These are phyloP conservation scores for Nematolebias whitei DNA, from an alignment of 2,113 vertebrate species.

Conservation along the genomic window DNA sequence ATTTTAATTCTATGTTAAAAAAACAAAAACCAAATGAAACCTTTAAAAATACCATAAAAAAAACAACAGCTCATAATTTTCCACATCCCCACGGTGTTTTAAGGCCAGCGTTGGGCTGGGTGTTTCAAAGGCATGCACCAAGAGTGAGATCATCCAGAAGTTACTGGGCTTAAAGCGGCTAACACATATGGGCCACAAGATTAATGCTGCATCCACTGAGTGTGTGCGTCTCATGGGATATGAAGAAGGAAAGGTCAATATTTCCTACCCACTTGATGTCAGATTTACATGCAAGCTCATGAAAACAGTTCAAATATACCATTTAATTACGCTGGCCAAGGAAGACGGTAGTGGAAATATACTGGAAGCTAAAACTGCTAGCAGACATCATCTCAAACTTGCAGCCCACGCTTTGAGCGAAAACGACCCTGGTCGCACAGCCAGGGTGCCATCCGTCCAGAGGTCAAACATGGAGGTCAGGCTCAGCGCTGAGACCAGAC, in stretches of 20 bases:
- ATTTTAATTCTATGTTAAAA: conserved; percentile 16
- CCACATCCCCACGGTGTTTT: conserved; percentile 38
- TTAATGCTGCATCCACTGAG: conserved; percentile 49
- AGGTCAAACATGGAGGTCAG: conserved; percentile 45
- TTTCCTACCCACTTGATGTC: conserved; percentile 52
- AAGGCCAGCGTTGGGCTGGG: conserved; percentile 11
- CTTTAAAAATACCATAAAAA: conserved; percentile 6
- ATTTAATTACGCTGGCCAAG: conserved; percentile 3
- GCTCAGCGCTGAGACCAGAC: conserved; percentile 38
- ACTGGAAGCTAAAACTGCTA: background rate
- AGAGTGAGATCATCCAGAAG: conserved; percentile 56
- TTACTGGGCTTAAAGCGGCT: conserved; percentile 19
- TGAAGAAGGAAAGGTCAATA: conserved; percentile 46
- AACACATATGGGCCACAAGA: conserved; percentile 57
- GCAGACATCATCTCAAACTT: no score
- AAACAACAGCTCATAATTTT: conserved; percentile 30
- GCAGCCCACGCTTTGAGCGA: no score
- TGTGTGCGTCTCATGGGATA: conserved; percentile 52
- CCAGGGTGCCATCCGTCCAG: conserved; percentile 7
- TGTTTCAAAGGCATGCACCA: conserved; percentile 37
- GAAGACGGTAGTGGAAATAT: background rate
- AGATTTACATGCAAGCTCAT: conserved; percentile 37
- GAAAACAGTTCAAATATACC: conserved; percentile 21
- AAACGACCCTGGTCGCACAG: background rate
- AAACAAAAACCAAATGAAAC: conserved; percentile 28